Evolutionary conservation across 2,113 vertebrate species (phyloP), one percentile per base, ranked within the genome.

Genomic region (Microcebus ravelobensis): DNA sequence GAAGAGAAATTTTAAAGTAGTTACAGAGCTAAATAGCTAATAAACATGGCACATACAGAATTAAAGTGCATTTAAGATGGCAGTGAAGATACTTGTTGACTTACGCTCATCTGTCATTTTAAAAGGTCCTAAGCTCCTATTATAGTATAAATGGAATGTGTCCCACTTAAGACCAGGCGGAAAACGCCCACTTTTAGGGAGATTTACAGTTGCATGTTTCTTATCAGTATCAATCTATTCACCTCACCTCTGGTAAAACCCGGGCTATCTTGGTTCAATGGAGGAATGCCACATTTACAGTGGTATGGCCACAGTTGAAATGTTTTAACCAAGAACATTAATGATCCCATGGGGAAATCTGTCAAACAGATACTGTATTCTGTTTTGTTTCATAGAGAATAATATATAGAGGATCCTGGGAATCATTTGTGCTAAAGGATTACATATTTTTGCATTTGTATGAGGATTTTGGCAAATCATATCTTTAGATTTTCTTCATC

Each of bases 1-100:
- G 25, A 48, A 91, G 55, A 96, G 97, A 98, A 96, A 95, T 52
- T 74, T 76, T 63, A 63, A 92, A 90, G 73, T 31, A 94, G 73
- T 85, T 91, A 73, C 91, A 96, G 94, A 94, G 97, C 83, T 74
- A 97, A 93, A 94, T 59, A 96, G 82, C 23, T 79, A 67, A 94
- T 79, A 67, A 94, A 94, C 48, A 98, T 73, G n/a, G 71, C 94
- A 85, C 95, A 98, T 76, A 42, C 68, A 91, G 90, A 95, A 96
- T 97, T 95, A 96, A 95, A 97, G 87, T 34, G 27, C 68, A 96
- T 90, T 97, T 90, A 91, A 5, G 45, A 93, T 8, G 42, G 48
- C 52, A 93, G n/a, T 74, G 50, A 36, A 94, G 81, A 93, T 55
- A 65, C 74, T 36, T 86, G 45, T 80, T 86, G 57, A 91, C 73